Evolutionary conservation across 1,140 invertebrate species (phyloP), one percentile per base, ranked within the genome.

Genomic region (Cydia amplana): DNA sequence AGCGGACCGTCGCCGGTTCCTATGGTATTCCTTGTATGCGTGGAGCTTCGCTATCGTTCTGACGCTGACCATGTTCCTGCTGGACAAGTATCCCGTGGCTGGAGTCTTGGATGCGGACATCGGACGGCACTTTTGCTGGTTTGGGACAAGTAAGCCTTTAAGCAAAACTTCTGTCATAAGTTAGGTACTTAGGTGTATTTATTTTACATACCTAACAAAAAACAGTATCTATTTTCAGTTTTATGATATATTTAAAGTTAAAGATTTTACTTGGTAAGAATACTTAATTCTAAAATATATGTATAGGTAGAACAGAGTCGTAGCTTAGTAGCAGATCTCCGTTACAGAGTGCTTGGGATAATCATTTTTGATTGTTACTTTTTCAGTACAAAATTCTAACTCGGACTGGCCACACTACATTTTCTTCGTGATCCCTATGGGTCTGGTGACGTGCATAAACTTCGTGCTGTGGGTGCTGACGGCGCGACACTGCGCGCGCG

Each of bases 401-500:
- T 63, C 78, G 12, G 91, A 93, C 60, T 91, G 88, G 88, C 90
- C 94, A 0, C 94, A 94, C 67, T 88, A 95, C 20, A 86, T 96
- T 70, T 95, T 95, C 80, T 96, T 96, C 82, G 94, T 94, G 6
- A 87, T 94, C 2, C 95, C 96, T 0, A 89, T 95, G 77, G 94
- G 94, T 4, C 78, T 96, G 28, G 93, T 95, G 28, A 91, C 95
- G 3, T 86, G 94, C 6, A 89, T 93, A 2, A 96, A 97, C 82
- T 87, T 95, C 7, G 83, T 95, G 16, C 91, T 96, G n/a, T 96
- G 96, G 87, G 85, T 95, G 72, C 86, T 96, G 60, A 96, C 96
- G 1, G 93, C 95, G 1, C 88, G 93, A 7, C 94, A 95, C 81
- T 96, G 95, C 82, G 94, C 93, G 73, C 94, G 94, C 81, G 95